Conservation (phyloP, 2,888 invertebrate species). For the Chymomyza fuscimana region DNA sequence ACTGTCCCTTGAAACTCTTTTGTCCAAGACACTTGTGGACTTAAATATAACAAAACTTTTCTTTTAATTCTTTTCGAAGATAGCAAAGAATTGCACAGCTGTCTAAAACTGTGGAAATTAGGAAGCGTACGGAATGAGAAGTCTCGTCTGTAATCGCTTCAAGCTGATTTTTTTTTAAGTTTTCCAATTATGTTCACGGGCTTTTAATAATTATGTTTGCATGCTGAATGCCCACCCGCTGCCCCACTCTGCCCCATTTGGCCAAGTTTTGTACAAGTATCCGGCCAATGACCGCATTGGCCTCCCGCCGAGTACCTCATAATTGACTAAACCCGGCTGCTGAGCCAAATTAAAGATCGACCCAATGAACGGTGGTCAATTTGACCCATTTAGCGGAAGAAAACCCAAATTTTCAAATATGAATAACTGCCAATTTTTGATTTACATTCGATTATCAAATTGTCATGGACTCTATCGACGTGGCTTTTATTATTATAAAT, state of each 20-base stretch:
- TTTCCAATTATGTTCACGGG: neutral
- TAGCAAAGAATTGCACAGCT: too few relatives aligned
- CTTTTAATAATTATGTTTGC: conserved; percentile 6
- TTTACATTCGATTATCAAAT: too few relatives aligned
- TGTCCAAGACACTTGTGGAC: too few relatives aligned
- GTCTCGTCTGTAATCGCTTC: neutral
- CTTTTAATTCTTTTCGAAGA: too few relatives aligned
- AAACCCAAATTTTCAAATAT: neutral
- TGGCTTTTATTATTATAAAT: too few relatives aligned
- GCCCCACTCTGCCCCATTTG: neutral
- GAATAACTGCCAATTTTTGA: too few relatives aligned
- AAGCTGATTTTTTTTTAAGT: neutral
- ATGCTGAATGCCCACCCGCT: neutral
- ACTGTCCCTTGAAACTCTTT: too few relatives aligned
- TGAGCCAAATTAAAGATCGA: neutral
- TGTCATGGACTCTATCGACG: too few relatives aligned
- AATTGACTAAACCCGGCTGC: neutral
- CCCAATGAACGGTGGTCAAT: neutral
- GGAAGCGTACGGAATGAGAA: too few relatives aligned
- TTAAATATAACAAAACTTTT: too few relatives aligned
- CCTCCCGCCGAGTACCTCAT: neutral
- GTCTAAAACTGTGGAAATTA: too few relatives aligned
- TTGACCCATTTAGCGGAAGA: neutral
- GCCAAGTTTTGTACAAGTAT: neutral
- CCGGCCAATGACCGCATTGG: neutral